Evolutionary conservation across 2,888 invertebrate species (phyloP).

Genomic region (Aphidoletes aphidimyza): DNA sequence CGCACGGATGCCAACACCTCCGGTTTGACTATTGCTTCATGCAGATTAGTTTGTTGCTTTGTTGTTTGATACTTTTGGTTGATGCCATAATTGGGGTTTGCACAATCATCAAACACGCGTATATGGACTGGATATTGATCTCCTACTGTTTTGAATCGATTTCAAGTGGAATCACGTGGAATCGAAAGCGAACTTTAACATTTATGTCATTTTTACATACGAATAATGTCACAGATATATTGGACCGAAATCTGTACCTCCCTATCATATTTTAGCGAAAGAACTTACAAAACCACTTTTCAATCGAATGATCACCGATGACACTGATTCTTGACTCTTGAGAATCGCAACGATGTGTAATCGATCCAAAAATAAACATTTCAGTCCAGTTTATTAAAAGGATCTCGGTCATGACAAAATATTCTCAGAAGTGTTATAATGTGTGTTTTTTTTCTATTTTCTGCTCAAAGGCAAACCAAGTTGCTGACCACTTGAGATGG

Average conservation of each 20-base stretch:
- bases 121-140: too few relatives aligned
- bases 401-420: not conserved
- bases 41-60: too few relatives aligned
- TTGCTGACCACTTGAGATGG: too few relatives aligned
- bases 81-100: too few relatives aligned
- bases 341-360: not conserved
- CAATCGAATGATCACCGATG: not conserved
- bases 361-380: constrained; percentile 4
- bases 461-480: too few relatives aligned
- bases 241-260: not conserved
- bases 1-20: not conserved
- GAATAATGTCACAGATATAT: not conserved
- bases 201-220: not conserved
- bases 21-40: not conserved
- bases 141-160: not conserved
- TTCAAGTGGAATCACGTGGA: not conserved
- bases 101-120: too few relatives aligned
- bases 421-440: too few relatives aligned
- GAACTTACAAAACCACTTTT: not conserved
- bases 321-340: not conserved
- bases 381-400: not conserved
- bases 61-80: too few relatives aligned
- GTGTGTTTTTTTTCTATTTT: too few relatives aligned
- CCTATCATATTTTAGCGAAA: not conserved
- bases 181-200: not conserved